A percentile compares a stretch with the other conserved stretches of the same genome.
Conservation (phyloP, 2,113 vertebrate genomes). For the Neodontobutis hainanensis region DNA sequence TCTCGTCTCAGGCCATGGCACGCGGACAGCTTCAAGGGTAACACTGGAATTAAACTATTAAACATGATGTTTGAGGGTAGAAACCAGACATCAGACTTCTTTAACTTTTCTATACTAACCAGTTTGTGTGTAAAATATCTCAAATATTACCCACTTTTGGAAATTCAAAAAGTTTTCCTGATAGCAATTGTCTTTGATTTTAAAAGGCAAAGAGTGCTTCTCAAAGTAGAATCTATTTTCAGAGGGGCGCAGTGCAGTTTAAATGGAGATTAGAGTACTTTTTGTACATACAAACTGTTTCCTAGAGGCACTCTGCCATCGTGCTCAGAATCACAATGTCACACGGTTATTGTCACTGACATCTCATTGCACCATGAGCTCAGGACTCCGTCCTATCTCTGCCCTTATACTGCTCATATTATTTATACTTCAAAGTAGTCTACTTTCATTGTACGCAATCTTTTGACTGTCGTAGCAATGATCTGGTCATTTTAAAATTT, state of each 20-base stretch:
- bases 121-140: slow-evolving; percentile 39
- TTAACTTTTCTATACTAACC: slow-evolving; percentile 41
- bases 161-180: slow-evolving; percentile 43
- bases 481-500: slow-evolving; percentile 10
- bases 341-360: slow-evolving; percentile 40
- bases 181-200: slow-evolving; percentile 49
- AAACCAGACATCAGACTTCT: slow-evolving; percentile 19
- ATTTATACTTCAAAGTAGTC: slow-evolving; percentile 15
- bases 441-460: slow-evolving; percentile 15
- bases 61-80: slow-evolving; percentile 15
- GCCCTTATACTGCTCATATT: slow-evolving; percentile 21
- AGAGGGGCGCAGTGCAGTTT: slow-evolving; percentile 37
- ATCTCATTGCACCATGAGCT: slow-evolving; percentile 26
- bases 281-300: slow-evolving; percentile 57
- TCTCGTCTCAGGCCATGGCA: slow-evolving; percentile 31
- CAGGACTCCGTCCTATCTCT: slow-evolving; percentile 4
- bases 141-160: slow-evolving; percentile 30
- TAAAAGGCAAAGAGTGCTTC: slow-evolving; percentile 35
- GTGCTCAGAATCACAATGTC: slow-evolving; percentile 54
- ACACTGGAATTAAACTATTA: no score
- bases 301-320: slow-evolving; percentile 47
- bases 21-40: slow-evolving; percentile 35
- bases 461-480: slow-evolving; percentile 7
- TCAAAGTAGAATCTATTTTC: slow-evolving; percentile 43
- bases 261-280: slow-evolving; percentile 64